Evolutionary conservation across 2,797 vertebrate species (phyloP), one percentile per base, ranked within the genome.

Genomic region (Neostethus bicornis): DNA sequence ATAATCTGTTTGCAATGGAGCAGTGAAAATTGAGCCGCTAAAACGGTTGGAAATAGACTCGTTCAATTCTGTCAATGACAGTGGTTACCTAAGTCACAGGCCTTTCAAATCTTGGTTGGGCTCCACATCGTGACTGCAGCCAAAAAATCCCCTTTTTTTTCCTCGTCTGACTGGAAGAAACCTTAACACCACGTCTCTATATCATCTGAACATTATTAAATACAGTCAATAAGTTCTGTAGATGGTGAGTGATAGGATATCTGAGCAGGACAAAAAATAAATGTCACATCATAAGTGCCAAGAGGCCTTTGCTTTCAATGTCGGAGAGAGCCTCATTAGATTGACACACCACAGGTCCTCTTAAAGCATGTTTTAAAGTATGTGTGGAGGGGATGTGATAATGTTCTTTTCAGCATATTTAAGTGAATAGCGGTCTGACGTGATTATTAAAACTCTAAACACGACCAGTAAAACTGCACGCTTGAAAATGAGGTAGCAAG

Each of bases 11-110:
- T 66, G 76, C 76, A 81, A 81, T 67, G 66, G 69, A 70, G 39
- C 79, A 77, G 74, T 70, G 79, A 86, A 87, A 81, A 75, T 20
- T 19, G 55, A 78, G 65, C 64, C 70, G 61, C 70, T 70, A 66
- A 86, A 87, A 71, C 49, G 48, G 66, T 66, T 86, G 77, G 77
- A 84, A 75, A 70, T 56, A 41, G 71, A 61, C 48, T 21, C 35
- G 53, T 69, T 76, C 52, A 76, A 51, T 9, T 47, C 70, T 60
- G 67, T 74, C 70, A 81, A 48, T 75, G 66, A 79, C 65, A 65
- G 69, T 55, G 62, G 78, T 80, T 77, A 66, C 51, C 76, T 60
- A 53, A 64, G 60, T 69, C 62, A 53, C 60, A 51, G 66, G 28
- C 54, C 44, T 2, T 20, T 45, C 38, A 51, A 59, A 24, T 20